Conservation (phyloP, 2,113 vertebrate species). For the Raphicerus campestris region DNA sequence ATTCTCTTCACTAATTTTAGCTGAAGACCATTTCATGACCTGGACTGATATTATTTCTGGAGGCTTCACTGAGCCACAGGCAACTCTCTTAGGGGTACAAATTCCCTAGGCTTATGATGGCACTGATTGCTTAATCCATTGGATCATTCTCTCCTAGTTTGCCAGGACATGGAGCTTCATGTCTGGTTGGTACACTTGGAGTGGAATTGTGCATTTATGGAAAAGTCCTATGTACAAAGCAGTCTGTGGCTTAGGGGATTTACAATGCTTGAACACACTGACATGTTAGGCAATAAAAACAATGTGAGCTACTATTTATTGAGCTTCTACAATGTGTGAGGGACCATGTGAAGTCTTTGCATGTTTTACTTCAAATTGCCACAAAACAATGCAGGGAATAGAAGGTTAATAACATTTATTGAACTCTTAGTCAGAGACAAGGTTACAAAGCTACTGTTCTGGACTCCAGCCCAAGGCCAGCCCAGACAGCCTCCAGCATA, state of each 20-base stretch:
- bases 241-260: not conserved
- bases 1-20: not conserved
- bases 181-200: not conserved
- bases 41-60: not conserved
- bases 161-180: not conserved
- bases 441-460: not conserved
- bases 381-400: not conserved
- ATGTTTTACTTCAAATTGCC: not conserved
- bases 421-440: not conserved
- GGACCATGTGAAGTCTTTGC: not conserved
- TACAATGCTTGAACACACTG: not conserved
- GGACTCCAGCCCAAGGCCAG: not conserved
- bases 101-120: not conserved
- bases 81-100: not conserved
- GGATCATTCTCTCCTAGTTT: not conserved
- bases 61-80: not conserved
- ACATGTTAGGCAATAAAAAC: not conserved
- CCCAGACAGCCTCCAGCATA: not conserved
- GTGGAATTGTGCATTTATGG: not conserved
- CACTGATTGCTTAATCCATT: not conserved
- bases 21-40: not conserved
- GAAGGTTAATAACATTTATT: constrained; percentile 2
- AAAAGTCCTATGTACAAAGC: not conserved
- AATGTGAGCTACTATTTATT: not conserved
- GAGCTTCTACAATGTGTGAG: not conserved